Evolutionary conservation across 1,140 invertebrate genomes (phyloP), one percentile per base, ranked within the genome.

Genomic region (Drosophila triauraria): DNA sequence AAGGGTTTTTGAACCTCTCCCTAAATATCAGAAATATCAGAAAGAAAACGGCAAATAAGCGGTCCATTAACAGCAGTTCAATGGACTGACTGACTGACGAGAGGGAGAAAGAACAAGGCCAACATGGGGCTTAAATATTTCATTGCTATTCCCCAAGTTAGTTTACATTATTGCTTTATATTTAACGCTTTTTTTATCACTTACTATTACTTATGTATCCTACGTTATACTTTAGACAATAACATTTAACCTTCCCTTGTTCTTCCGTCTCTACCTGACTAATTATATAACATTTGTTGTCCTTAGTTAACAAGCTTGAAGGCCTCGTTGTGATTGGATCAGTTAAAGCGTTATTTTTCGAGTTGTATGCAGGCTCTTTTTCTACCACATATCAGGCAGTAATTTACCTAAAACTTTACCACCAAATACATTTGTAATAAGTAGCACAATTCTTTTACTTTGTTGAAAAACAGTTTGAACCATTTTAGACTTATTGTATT

Each of bases 281-380:
- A 51, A 78, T 68, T 72, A 74, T 74, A 62, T 62, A 58, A 44
- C 58, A 74, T 80, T 78, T 72, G 74, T 56, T 79, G 61, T 79
- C 75, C 75, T 78, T 72, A 78, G 50, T 38, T 35, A 56, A 50
- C 10, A 58, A 47, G 75, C 75, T 78, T 58, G 77, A 78, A 79
- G 75, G 77, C 51, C 27, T 30, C 27, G 27, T 7, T 30, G 27
- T 30, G 27, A 30, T 30, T 30, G 27, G 27, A 30, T 32, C 8
- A 32, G 32, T 32, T 32, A 32, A 32, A 32, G 8, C 32, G 32
- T 9, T 27, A 4, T 56, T 35, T 46, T 25, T 44, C 32, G 40
- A 30, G 27, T 30, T 6, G 27, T 7, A 30, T 7, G 27, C 27
- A 30, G 27, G 43, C 15, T 27, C 9, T 17, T 40, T 20, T 17